Conservation (phyloP, 2,797 vertebrate species). For the Sebastes vulpes region DNA sequence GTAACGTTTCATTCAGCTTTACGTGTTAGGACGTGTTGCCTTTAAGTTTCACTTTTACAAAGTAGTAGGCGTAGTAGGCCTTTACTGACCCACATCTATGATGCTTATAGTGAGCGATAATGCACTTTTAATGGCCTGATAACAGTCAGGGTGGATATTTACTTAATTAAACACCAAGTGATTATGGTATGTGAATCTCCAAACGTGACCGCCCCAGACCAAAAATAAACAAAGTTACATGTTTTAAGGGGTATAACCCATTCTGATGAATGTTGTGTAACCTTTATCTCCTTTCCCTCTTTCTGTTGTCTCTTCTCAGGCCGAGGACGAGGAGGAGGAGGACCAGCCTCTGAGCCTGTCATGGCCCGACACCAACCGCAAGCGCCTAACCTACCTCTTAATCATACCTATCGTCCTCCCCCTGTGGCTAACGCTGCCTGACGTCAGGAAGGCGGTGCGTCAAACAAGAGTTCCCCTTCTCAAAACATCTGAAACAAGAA, state of each 20-base stretch:
- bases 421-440: constrained; percentile 91
- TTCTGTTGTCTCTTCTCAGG: constrained; percentile 55
- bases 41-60: too few relatives aligned
- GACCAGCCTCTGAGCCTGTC: constrained; percentile 93
- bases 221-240: neutral
- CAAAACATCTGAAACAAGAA: neutral
- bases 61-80: too few relatives aligned
- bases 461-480: neutral
- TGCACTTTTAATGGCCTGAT: too few relatives aligned
- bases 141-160: neutral
- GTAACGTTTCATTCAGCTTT: too few relatives aligned
- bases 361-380: constrained; percentile 90
- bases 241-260: neutral
- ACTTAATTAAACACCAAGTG: neutral
- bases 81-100: too few relatives aligned
- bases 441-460: constrained; percentile 90
- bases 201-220: neutral
- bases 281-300: neutral
- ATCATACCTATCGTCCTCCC: constrained; percentile 92
- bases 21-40: too few relatives aligned
- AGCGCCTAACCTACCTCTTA: constrained; percentile 90
- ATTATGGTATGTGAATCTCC: neutral
- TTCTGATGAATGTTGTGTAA: neutral
- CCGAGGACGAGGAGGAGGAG: constrained; percentile 84
- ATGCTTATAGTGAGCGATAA: too few relatives aligned